phyloP scores from a whole-genome alignment of 2,113 vertebrate species.

The Desmodus rotundus region DNA sequence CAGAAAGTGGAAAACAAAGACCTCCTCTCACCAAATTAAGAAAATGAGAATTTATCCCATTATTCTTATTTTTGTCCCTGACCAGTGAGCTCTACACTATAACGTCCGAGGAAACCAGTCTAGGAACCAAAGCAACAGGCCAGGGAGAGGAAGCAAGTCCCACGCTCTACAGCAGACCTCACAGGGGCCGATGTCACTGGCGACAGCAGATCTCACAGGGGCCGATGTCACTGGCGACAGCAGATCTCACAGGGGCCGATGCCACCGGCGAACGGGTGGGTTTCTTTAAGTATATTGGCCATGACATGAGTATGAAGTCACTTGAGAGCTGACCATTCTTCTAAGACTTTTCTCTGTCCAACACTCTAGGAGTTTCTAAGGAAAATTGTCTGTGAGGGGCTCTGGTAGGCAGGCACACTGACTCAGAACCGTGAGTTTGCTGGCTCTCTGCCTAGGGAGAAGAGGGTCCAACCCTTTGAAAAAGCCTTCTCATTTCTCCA shows the following conservation, averaged over 20 bases:
- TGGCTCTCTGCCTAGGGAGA: not conserved
- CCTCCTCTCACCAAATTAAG: not conserved
- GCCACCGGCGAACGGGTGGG: not conserved
- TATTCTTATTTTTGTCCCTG: not conserved
- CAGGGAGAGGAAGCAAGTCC: not conserved
- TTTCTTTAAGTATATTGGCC: not conserved
- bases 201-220: not conserved
- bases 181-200: not conserved
- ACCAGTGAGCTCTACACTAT: not conserved
- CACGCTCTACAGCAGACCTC: not conserved
- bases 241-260: not conserved
- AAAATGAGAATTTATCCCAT: not conserved
- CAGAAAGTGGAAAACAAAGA: not conserved
- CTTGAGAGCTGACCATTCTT: not conserved
- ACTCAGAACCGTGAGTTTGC: not conserved
- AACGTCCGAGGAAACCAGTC: not conserved
- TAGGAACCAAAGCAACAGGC: not conserved
- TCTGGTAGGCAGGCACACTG: not conserved
- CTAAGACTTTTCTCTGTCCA: not conserved
- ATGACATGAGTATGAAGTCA: not conserved
- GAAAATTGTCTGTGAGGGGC: not conserved
- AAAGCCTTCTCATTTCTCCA: conserved; percentile 27
- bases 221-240: not conserved
- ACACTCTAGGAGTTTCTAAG: not conserved
- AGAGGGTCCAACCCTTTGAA: not conserved